Base-by-base conservation (phyloP, 2,888 invertebrate genomes). In the Hybos culiciformis region DNA sequence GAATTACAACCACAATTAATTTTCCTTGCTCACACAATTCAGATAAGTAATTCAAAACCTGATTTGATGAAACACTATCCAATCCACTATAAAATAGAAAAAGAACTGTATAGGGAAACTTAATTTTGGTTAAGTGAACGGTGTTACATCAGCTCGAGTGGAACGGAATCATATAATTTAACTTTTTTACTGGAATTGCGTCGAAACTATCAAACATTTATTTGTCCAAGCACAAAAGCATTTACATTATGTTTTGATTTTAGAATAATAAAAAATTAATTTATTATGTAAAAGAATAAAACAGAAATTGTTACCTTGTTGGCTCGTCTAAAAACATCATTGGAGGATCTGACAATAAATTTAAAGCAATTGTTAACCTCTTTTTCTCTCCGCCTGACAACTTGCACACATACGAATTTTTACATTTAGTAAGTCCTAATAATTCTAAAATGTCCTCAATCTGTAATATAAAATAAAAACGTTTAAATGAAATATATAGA, bases 241-340 rank as follows among this genome's bases (percentile, higher is more conserved):
- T n/a, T n/a, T n/a, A n/a, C n/a, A n/a, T n/a, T n/a, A n/a, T n/a
- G n/a, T n/a, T n/a, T n/a, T n/a, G n/a, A n/a, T n/a, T n/a, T n/a
- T n/a, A n/a, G n/a, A n/a, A n/a, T n/a, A n/a, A n/a, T n/a, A n/a
- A n/a, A n/a, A n/a, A n/a, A n/a, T n/a, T n/a, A n/a, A n/a, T n/a
- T n/a, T n/a, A n/a, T n/a, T n/a, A n/a, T n/a, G n/a, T n/a, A n/a
- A n/a, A n/a, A 15, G 17, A 33, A 33, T 17, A 33, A 15, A 15
- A 23, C 29, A 19, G 3, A 15, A 26, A 15, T 14, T 23, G 3
- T 21, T 68, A 86, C 86, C 85, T 87, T 29, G 90, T 92, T 9
- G 93, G 92, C 67, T 93, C 93, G 64, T 93, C 93, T 51, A 93
- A 80, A 63, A 93, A 90, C 83, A 93, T 86, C 37, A 93, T 76